Evolutionary conservation across 35 echinoderm and acorn worm species (phyloP).

Genomic region (Eucidaris tribuloides): DNA sequence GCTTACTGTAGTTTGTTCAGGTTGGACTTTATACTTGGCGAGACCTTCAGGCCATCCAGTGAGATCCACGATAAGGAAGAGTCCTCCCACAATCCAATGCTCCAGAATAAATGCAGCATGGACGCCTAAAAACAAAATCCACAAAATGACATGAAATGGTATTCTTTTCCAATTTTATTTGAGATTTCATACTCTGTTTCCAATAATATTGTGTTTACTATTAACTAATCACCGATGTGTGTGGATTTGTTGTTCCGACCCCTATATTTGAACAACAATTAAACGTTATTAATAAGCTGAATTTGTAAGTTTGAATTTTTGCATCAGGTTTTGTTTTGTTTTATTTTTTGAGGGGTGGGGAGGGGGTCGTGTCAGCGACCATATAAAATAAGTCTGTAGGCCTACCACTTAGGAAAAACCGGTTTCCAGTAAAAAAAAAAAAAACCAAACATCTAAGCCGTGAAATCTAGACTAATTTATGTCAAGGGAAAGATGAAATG

Average conservation of each 20-base stretch:
- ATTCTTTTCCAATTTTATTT: background rate
- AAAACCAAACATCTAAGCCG: too few species aligned
- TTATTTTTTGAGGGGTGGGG: too few species aligned
- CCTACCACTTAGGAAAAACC: too few species aligned
- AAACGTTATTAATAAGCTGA: background rate
- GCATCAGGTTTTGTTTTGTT: too few species aligned
- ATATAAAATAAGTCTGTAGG: too few species aligned
- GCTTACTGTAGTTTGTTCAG: conserved; percentile 36
- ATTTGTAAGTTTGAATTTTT: too few species aligned
- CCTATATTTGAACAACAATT: background rate
- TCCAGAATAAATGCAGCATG: background rate
- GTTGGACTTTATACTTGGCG: conserved; percentile 66
- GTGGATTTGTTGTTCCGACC: background rate
- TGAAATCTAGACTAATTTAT: too few species aligned
- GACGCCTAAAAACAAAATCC: conserved; percentile 30
- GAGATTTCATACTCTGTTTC: background rate
- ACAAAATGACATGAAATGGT: background rate
- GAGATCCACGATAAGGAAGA: conserved; percentile 67
- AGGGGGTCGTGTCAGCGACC: too few species aligned
- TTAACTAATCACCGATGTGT: too few species aligned
- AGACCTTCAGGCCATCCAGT: conserved; percentile 59
- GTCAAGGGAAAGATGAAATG: too few species aligned
- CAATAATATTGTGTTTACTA: background rate
- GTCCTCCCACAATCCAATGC: conserved; percentile 44
- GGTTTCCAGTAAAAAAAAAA: too few species aligned